Evolutionary conservation across 2,888 invertebrate genomes (phyloP).

Genomic region (Eurois occulta): DNA sequence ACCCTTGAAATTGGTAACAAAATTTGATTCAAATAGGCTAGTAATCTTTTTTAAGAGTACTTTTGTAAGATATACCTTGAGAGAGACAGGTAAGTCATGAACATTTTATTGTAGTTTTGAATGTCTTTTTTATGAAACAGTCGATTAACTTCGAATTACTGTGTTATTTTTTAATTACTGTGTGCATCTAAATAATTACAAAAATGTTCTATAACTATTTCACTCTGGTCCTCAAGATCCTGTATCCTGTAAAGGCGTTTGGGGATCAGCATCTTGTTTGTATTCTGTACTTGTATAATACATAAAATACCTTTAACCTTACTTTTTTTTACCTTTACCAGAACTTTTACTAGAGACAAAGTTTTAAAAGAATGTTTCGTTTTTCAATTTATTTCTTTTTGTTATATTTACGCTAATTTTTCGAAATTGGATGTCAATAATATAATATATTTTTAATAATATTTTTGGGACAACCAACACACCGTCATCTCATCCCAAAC

Average conservation of each 20-base stretch:
- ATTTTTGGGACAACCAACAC: too few species aligned
- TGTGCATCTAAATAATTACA: background rate
- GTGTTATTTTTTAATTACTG: background rate
- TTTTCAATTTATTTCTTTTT: too few species aligned
- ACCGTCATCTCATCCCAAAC: too few species aligned
- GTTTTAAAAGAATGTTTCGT: background rate
- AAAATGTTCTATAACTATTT: background rate
- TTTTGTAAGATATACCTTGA: background rate
- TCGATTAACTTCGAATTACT: background rate
- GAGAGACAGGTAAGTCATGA: conserved; percentile 7
- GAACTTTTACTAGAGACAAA: background rate
- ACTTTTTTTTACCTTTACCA: background rate
- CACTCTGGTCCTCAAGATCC: background rate
- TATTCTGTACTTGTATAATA: background rate
- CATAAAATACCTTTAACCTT: background rate
- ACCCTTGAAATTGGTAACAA: too few species aligned
- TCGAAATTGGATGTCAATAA: too few species aligned
- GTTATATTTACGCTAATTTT: too few species aligned
- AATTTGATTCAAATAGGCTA: too few species aligned
- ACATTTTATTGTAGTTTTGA: background rate
- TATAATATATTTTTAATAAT: too few species aligned
- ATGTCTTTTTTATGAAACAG: background rate
- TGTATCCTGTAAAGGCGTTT: background rate
- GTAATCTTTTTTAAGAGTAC: too few species aligned
- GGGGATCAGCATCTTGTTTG: background rate